Evolutionary conservation across 1,140 invertebrate genomes (phyloP), one percentile per base, ranked within the genome.

Genomic region (Kradibia gibbosae): DNA sequence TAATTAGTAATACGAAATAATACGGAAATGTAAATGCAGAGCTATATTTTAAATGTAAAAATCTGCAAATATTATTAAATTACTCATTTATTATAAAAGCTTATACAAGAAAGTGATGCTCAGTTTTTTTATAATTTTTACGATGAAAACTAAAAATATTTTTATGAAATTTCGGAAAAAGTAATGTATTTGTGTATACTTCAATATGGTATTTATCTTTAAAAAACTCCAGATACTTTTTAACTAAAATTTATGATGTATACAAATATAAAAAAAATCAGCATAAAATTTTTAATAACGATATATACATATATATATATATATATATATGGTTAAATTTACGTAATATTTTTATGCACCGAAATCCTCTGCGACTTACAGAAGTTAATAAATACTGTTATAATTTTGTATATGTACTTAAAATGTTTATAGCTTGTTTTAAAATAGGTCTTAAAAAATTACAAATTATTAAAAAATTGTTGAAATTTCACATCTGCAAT

Each of bases 81-180:
- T n/a, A n/a, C n/a, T n/a, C n/a, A n/a, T n/a, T n/a, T n/a, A n/a
- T n/a, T n/a, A n/a, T n/a, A n/a, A n/a, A n/a, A n/a, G n/a, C 11
- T 79, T 79, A 72, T 22, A 57, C 71, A 79, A 79, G 53, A 13
- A 50, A 71, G 39, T 42, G 36, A 25, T 7, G 4, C 31, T 65
- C 55, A 22, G 55, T 73, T 60, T 73, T 73, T 80, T 73, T 80
- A 57, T 80, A 73, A 60, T 60, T 15, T 73, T 62, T 20, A 62
- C 73, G n/a, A 76, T 55, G 70, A 55, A 62, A 67, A 55, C 5
- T 3, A 81, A 70, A 48, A 70, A 57, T 67, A 70, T 31, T 42
- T 75, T 75, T 78, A 45, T 76, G 57, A 45, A 39, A 42, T 10
- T 34, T 62, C 34, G 7, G 45, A 62, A 62, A 4, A 34, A 4